Conservation (phyloP, 2,113 vertebrate genomes). For the Brachypteracias leptosomus region DNA sequence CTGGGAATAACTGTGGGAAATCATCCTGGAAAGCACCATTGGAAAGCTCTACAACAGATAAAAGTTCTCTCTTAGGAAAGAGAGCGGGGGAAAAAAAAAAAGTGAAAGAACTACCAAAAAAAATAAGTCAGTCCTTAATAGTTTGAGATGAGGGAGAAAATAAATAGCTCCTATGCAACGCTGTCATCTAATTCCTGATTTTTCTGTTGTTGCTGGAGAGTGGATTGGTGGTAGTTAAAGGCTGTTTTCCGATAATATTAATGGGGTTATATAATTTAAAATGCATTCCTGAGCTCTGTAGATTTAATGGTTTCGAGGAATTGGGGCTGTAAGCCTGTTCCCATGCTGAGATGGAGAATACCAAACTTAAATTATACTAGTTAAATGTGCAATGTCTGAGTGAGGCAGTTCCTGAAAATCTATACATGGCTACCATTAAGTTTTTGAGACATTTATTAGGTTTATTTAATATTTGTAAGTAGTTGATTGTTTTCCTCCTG, state of each 20-base stretch:
- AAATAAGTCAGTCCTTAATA: not conserved
- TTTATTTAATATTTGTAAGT: not conserved
- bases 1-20: slow-evolving; percentile 2
- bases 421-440: not conserved
- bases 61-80: not conserved
- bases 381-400: not conserved
- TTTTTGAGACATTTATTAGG: not conserved
- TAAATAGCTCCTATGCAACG: fast-evolving
- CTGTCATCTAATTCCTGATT: not conserved
- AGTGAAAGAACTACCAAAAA: not conserved
- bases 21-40: not conserved
- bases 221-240: not conserved
- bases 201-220: not conserved
- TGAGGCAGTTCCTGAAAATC: not conserved
- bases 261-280: not conserved
- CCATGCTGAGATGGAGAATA: not conserved
- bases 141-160: not conserved
- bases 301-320: not conserved
- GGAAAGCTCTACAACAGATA: not conserved
- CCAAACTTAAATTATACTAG: not conserved
- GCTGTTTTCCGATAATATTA: not conserved
- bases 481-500: not conserved
- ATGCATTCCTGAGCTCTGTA: not conserved
- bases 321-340: not conserved
- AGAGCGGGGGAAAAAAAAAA: not conserved